A percentile compares a stretch with the other conserved stretches of the same genome.
These are phyloP conservation scores for Didymodactylos carnosus DNA, from an alignment of 2,888 invertebrate species.

Conservation along the genomic window DNA sequence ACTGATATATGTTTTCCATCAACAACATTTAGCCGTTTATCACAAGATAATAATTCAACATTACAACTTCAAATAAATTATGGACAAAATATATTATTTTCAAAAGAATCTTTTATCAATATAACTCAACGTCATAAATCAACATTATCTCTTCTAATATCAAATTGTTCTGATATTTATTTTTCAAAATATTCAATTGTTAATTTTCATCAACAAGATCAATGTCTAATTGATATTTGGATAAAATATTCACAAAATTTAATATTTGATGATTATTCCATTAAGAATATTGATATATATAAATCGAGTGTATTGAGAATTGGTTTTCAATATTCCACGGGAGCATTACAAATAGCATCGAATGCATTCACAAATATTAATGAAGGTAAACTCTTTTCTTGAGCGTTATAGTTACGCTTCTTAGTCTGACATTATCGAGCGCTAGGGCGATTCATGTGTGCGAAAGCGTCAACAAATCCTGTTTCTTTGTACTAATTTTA, in stretches of 20 bases:
- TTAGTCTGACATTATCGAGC: no score
- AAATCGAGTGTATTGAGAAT: neutral
- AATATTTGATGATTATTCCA: neutral
- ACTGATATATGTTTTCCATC: neutral
- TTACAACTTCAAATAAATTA: neutral
- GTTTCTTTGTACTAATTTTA: neutral
- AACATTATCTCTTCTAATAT: neutral
- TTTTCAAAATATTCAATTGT: neutral
- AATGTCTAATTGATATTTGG: neutral
- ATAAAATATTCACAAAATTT: neutral
- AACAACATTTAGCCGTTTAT: neutral
- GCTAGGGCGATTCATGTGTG: no score
- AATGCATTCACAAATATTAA: neutral
- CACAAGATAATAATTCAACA: neutral
- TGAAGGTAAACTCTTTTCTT: neutral
- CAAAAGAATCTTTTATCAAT: neutral
- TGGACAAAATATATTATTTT: neutral
- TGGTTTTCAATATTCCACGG: neutral
- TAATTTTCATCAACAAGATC: neutral
- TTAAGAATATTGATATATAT: neutral
- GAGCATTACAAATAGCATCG: neutral
- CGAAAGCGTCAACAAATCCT: no score
- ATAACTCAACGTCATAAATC: neutral
- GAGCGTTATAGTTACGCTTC: no score
- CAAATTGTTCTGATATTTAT: neutral